Evolutionary conservation across 2,888 invertebrate species (phyloP).

Genomic region (Rhyacophila evoluta): DNA sequence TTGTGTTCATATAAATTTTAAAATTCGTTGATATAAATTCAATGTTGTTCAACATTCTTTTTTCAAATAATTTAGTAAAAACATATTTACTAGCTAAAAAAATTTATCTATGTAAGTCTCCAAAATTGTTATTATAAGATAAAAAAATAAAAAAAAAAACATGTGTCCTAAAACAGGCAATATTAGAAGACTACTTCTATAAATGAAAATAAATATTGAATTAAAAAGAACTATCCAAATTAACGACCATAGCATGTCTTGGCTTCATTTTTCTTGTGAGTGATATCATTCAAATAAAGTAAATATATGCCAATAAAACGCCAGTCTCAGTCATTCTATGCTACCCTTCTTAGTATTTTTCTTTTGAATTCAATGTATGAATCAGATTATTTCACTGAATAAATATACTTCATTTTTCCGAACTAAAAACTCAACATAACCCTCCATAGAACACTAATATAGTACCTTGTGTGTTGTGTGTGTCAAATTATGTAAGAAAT

Average conservation of each 20-base stretch:
- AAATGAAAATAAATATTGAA: too few relatives aligned
- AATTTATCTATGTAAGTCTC: neutral
- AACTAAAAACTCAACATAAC: neutral
- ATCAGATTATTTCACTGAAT: too few relatives aligned
- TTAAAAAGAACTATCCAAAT: too few relatives aligned
- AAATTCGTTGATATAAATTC: neutral
- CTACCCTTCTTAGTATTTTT: too few relatives aligned
- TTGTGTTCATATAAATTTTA: constrained; percentile 7
- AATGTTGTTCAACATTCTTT: neutral
- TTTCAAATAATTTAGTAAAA: neutral
- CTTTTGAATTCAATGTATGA: too few relatives aligned
- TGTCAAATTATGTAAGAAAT: neutral
- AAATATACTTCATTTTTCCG: neutral
- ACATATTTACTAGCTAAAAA: neutral
- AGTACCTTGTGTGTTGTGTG: neutral
- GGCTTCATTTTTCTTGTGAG: too few relatives aligned
- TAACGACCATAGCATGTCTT: too few relatives aligned
- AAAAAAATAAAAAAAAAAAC: neutral
- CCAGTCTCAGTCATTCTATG: too few relatives aligned
- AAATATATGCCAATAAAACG: too few relatives aligned
- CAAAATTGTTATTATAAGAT: neutral
- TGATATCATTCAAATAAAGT: too few relatives aligned
- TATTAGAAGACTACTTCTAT: too few relatives aligned
- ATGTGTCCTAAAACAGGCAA: neutral
- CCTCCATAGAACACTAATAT: neutral